Percentiles rank a stretch among this genome's conserved stretches.
These are phyloP conservation scores for Eulithis testata DNA, from an alignment of 2,888 invertebrate species.

Conservation along the genomic window DNA sequence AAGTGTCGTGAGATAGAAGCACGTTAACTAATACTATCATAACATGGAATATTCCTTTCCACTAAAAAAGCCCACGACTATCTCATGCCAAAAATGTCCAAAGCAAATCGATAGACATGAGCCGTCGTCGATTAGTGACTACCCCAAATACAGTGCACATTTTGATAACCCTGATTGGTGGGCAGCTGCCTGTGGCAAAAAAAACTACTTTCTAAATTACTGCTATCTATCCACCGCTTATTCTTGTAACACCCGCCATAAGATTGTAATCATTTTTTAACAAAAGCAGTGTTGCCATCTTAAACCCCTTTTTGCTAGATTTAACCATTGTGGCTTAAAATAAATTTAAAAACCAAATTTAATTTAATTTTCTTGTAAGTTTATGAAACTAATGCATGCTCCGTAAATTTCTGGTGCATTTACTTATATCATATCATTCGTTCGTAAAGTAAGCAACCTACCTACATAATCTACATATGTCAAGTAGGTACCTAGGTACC, in stretches of 20 bases:
- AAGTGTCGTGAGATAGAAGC: background rate
- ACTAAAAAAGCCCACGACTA: slow-evolving; percentile 25
- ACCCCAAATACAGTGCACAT: slow-evolving; percentile 75
- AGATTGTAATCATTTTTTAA: slow-evolving; percentile 65
- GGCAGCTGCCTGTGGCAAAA: slow-evolving; percentile 77
- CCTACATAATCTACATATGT: too few relatives aligned
- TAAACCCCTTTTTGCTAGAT: background rate
- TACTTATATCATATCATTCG: too few relatives aligned
- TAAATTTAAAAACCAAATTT: too few relatives aligned
- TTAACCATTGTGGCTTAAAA: background rate
- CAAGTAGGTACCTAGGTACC: too few relatives aligned
- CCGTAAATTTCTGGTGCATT: too few relatives aligned
- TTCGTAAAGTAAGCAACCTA: too few relatives aligned
- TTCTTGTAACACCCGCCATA: slow-evolving; percentile 67
- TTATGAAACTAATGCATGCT: background rate
- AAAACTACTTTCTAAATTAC: slow-evolving; percentile 79
- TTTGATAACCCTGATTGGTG: slow-evolving; percentile 65
- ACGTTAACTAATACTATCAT: background rate
- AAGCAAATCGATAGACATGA: slow-evolving; percentile 61
- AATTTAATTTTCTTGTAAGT: too few relatives aligned
- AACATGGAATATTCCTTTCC: slow-evolving; percentile 6
- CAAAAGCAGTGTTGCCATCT: slow-evolving; percentile 34
- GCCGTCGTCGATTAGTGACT: slow-evolving; percentile 58
- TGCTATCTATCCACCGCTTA: slow-evolving; percentile 69
- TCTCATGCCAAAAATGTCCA: slow-evolving; percentile 37